A percentile compares a stretch with the other conserved stretches of the same genome.
phyloP scores from a whole-genome alignment of 2,797 vertebrate genomes.

The Cyprinodon diabolis region DNA sequence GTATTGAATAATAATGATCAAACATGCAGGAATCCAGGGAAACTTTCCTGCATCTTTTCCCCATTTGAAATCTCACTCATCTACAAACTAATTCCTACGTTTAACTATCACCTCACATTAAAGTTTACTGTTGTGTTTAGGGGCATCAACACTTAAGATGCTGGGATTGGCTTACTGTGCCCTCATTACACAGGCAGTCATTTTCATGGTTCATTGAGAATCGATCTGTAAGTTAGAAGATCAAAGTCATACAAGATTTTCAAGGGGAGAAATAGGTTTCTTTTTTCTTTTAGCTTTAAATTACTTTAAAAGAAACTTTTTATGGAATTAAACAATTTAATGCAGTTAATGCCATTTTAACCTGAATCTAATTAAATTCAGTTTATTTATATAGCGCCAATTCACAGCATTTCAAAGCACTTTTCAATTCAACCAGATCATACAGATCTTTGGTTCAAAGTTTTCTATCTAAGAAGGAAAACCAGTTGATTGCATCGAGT shows the following conservation, averaged over 20 bases:
- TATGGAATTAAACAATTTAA: too few species aligned
- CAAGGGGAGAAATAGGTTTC: constrained; percentile 45
- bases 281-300: constrained; percentile 20
- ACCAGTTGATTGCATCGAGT: too few species aligned
- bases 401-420: too few species aligned
- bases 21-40: constrained; percentile 34
- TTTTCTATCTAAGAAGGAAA: too few species aligned
- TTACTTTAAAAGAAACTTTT: constrained; percentile 14
- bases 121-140: constrained; percentile 60
- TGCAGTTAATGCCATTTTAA: too few species aligned
- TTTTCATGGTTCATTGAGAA: constrained; percentile 66
- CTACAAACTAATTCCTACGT: constrained; percentile 29
- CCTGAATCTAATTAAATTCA: too few species aligned
- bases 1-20: constrained; percentile 60
- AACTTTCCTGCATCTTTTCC: constrained; percentile 25
- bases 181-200: constrained; percentile 66
- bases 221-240: constrained; percentile 60
- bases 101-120: constrained; percentile 33
- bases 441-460: too few species aligned
- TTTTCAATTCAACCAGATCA: too few species aligned
- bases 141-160: constrained; percentile 56
- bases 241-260: constrained; percentile 61
- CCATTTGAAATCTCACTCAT: constrained; percentile 25
- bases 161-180: constrained; percentile 49
- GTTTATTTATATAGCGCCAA: too few species aligned